Evolutionary conservation across 2,113 vertebrate genomes (phyloP).

Genomic region (Carettochelys insculpta): DNA sequence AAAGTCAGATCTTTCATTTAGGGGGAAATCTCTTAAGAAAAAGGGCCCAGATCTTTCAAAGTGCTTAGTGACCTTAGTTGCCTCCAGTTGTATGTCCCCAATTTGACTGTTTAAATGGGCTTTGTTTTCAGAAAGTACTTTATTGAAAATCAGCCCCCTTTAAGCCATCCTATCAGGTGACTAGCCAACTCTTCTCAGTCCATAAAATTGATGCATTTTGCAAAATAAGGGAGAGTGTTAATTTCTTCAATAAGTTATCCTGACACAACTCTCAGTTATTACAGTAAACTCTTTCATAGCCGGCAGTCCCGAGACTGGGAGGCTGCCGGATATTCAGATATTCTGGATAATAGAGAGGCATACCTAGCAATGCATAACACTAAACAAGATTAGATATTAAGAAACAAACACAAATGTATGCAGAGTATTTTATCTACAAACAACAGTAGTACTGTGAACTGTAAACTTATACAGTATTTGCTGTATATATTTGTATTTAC

Average conservation of each 20-base stretch:
- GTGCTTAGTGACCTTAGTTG: background rate
- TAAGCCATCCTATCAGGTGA: background rate
- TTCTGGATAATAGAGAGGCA: too few species aligned
- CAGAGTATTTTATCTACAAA: too few species aligned
- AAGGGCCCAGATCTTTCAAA: background rate
- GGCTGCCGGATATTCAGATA: too few species aligned
- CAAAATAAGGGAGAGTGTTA: background rate
- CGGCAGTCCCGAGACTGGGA: too few species aligned
- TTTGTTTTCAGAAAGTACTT: background rate
- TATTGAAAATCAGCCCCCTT: background rate
- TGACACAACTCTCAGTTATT: background rate
- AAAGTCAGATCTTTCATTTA: constrained; percentile 59
- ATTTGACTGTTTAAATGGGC: background rate
- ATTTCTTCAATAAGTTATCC: background rate
- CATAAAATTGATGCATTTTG: background rate
- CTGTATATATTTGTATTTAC: too few species aligned
- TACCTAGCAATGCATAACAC: too few species aligned
- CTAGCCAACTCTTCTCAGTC: background rate
- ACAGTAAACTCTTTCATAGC: too few species aligned
- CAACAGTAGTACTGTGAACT: too few species aligned
- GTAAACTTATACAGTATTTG: too few species aligned
- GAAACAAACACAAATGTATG: too few species aligned
- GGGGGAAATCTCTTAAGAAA: constrained; percentile 50
- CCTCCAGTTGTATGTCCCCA: background rate
- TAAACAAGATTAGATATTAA: too few species aligned